These are phyloP conservation scores for Channallabes apus DNA, from an alignment of 2,797 vertebrate species.

Conservation along the genomic window DNA sequence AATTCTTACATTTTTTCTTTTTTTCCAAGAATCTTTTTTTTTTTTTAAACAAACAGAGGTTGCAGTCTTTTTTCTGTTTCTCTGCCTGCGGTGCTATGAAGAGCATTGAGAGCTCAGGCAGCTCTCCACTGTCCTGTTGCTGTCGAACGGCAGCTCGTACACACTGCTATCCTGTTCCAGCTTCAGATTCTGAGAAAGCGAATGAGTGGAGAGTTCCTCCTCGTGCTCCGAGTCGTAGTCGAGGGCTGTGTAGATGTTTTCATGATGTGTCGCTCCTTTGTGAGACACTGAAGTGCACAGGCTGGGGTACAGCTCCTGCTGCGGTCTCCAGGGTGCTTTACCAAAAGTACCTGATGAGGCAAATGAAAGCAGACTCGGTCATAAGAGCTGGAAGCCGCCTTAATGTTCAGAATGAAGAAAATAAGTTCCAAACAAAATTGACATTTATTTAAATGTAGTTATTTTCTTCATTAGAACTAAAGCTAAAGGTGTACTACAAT, in stretches of 20 bases:
- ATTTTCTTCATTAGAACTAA: neutral
- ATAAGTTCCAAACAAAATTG: neutral
- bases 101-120: conserved; percentile 68
- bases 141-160: conserved; percentile 75
- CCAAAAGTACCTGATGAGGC: conserved; percentile 88
- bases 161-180: conserved; percentile 67
- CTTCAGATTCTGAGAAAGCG: conserved; percentile 61
- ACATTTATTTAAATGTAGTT: neutral
- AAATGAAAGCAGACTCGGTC: neutral
- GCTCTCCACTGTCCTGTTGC: conserved; percentile 72
- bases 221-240: conserved; percentile 75
- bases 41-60: conserved; percentile 40
- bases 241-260: conserved; percentile 71
- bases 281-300: conserved; percentile 59
- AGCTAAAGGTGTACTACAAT: neutral
- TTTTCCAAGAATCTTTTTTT: conserved; percentile 51
- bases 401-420: neutral
- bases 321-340: conserved; percentile 85
- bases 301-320: conserved; percentile 71
- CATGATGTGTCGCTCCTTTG: conserved; percentile 67
- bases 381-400: neutral
- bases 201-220: conserved; percentile 57
- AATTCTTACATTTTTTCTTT: conserved; percentile 55
- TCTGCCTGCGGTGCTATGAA: conserved; percentile 72
- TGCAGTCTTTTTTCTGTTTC: conserved; percentile 29